A percentile compares a stretch with the other conserved stretches of the same genome.
phyloP scores from a whole-genome alignment of 2,797 vertebrate genomes.

The Acropternis orthonyx region DNA sequence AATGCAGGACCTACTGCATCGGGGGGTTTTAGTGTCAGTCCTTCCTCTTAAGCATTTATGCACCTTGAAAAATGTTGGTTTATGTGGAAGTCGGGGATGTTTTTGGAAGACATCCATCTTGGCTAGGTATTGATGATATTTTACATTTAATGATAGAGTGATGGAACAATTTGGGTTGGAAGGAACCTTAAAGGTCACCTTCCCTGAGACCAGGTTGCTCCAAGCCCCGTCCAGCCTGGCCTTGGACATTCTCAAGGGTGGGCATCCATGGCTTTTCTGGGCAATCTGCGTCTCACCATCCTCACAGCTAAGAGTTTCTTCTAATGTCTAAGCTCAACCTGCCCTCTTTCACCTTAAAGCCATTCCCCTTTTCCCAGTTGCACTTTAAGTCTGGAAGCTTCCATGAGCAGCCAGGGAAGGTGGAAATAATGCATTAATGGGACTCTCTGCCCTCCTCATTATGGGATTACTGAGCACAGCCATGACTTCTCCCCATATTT shows the following conservation, averaged over 20 bases:
- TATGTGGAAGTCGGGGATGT: not conserved
- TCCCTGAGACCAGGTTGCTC: not conserved
- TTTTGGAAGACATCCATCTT: not conserved
- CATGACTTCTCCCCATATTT: not conserved
- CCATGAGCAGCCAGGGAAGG: not conserved
- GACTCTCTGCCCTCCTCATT: rapidly evolving
- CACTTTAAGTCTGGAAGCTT: not conserved
- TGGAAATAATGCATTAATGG: rapidly evolving
- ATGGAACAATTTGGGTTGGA: not conserved
- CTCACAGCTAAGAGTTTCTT: not conserved
- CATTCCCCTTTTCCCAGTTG: not conserved
- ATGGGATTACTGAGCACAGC: not conserved
- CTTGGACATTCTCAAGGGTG: not conserved
- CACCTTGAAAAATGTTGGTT: not conserved
- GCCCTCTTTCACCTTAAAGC: not conserved
- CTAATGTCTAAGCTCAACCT: not conserved
- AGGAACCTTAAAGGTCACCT: not conserved
- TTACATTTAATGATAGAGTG: not conserved
- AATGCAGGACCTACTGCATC: rapidly evolving
- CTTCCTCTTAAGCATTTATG: not conserved
- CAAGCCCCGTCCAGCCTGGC: rapidly evolving
- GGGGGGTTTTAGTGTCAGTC: not conserved
- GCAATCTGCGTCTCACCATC: rapidly evolving
- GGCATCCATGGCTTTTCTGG: not conserved
- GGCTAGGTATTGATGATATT: not conserved